Evolutionary conservation across 2,113 vertebrate genomes (phyloP).

Genomic region (Odobenus rosmarus): DNA sequence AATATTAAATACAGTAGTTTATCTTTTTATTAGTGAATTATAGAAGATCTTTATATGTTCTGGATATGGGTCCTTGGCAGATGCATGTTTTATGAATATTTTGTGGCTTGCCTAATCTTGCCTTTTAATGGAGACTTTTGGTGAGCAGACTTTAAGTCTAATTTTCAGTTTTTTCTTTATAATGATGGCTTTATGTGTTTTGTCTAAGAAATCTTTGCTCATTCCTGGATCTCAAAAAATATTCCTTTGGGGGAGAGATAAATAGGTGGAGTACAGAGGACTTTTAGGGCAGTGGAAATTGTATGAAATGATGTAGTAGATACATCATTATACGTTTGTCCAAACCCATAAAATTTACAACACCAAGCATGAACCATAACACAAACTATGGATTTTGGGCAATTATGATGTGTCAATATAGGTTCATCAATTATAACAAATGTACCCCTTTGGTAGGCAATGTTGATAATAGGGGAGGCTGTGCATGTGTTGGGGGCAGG

Average conservation of each 20-base stretch:
- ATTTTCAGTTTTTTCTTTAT: conserved; percentile 32
- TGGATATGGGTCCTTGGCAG: background rate
- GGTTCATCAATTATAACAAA: background rate
- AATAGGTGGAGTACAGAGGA: background rate
- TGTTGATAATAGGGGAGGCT: background rate
- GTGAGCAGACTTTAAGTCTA: background rate
- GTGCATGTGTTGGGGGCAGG: background rate
- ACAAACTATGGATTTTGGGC: background rate
- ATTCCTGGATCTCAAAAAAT: conserved; percentile 12
- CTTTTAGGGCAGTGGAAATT: background rate
- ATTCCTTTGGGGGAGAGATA: background rate
- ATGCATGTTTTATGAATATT: background rate
- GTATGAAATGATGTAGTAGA: background rate
- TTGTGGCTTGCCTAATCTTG: background rate
- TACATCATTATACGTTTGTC: background rate
- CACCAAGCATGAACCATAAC: background rate
- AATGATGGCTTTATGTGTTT: background rate
- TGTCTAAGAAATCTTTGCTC: conserved; percentile 14
- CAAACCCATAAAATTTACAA: background rate
- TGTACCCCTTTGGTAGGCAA: background rate
- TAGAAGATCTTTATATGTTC: background rate
- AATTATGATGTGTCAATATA: background rate
- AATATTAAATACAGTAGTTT: background rate
- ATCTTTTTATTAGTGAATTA: background rate
- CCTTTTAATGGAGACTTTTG: background rate